Evolutionary conservation across 2,113 vertebrate genomes (phyloP).

Genomic region (Numida meleagris): DNA sequence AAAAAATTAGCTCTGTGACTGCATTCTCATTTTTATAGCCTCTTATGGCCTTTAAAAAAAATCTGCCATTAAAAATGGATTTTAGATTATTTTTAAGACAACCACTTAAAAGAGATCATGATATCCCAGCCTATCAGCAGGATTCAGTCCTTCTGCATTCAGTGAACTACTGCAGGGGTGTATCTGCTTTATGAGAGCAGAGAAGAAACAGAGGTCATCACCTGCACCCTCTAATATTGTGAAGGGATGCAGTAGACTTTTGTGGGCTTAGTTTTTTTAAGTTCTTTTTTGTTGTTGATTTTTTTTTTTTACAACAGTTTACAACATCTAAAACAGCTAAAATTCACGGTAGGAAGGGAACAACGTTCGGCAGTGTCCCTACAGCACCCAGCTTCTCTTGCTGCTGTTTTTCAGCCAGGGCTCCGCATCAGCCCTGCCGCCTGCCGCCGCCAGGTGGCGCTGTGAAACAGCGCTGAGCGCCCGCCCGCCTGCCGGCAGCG

Average conservation of each 20-base stretch:
- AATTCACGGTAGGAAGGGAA: background rate
- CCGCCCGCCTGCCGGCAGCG: background rate
- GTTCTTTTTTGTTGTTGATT: too few species aligned
- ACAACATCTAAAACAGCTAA: background rate
- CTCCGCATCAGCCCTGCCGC: too few species aligned
- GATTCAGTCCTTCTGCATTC: background rate
- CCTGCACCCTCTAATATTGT: background rate
- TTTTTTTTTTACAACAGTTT: background rate
- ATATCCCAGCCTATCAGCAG: background rate
- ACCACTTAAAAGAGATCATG: rapidly evolving
- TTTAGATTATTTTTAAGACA: rapidly evolving
- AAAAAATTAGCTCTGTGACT: background rate
- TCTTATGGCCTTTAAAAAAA: background rate
- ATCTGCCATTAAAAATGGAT: background rate
- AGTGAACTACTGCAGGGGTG: background rate
- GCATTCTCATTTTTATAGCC: background rate
- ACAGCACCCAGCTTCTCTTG: background rate
- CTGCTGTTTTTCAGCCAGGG: background rate
- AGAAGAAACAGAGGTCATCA: background rate
- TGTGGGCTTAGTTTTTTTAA: background rate
- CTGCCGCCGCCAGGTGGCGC: background rate
- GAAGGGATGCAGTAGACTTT: background rate
- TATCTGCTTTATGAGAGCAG: background rate
- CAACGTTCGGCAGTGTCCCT: background rate
- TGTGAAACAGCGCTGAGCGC: background rate